A percentile compares a stretch with the other conserved stretches of the same genome.
phyloP scores from a whole-genome alignment of 2,888 invertebrate species.

The Pantelozetes paolii region DNA sequence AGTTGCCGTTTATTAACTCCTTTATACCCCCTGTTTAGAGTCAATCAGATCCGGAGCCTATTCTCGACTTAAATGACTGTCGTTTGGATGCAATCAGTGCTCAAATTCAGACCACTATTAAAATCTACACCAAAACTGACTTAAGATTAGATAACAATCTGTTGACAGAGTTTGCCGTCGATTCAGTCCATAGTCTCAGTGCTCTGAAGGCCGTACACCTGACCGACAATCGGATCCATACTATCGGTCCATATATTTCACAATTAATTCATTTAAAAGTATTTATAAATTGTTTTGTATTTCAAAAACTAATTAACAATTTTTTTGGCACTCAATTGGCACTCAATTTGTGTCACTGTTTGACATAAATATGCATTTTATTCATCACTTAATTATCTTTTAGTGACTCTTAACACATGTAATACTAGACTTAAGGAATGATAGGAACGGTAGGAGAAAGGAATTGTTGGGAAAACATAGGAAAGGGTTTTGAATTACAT shows the following conservation, averaged over 20 bases:
- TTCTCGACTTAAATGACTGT: neutral
- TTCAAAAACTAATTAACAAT: neutral
- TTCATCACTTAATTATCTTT: too few species aligned
- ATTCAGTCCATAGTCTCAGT: neutral
- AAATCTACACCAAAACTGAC: conserved; percentile 26
- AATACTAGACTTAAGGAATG: too few species aligned
- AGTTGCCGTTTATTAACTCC: neutral
- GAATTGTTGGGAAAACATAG: too few species aligned
- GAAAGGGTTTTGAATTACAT: too few species aligned
- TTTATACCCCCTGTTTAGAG: neutral
- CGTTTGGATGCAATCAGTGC: neutral
- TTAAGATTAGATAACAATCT: conserved; percentile 15
- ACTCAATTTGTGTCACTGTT: neutral
- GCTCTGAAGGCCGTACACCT: neutral
- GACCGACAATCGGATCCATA: conserved; percentile 1
- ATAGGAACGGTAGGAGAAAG: too few species aligned
- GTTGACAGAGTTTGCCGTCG: neutral
- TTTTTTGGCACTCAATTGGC: neutral
- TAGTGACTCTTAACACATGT: too few species aligned
- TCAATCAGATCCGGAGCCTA: conserved; percentile 29
- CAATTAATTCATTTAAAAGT: conserved; percentile 3
- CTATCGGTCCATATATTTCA: conserved; percentile 8
- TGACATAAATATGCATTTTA: too few species aligned
- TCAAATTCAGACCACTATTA: neutral
- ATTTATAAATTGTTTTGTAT: neutral